Base-by-base conservation (phyloP, 2,113 vertebrate species). In the Oncorhynchus kisutch region DNA sequence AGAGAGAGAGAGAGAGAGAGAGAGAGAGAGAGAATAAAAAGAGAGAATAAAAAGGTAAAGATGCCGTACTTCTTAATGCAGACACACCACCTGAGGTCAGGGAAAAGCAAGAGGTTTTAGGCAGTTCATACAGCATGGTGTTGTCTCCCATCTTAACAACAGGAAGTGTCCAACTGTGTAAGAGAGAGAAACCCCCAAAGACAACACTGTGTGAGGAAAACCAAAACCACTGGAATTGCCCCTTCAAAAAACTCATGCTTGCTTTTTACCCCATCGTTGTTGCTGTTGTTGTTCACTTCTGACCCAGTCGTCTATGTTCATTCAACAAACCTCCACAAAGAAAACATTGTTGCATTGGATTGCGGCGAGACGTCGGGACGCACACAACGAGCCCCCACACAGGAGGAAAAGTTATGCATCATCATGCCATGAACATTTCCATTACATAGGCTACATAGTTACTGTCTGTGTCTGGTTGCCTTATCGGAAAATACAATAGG, bases 251-350 rank as follows among this genome's bases (percentile, higher is more conserved):
- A 67, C 11, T 0, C 73, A 45, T 72, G 75, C 71, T 49, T 24
- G 14, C 49, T 71, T 29, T 34, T 66, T 49, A 5, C 5, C 51
- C 82, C 16, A 65, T 87, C 80, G 51, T 82, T 81, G 86, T 81
- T 84, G 89, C 84, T 88, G 85, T 88, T 88, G 24, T 86, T 85
- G 82, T 83, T 83, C 77, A 45, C 9, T 85, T 79, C 70, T 67
- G 67, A 78, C 82, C 77, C 83, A 85, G 85, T 86, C 87, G 76
- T 85, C 85, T 91, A 88, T 92, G 89, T 91, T 87, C 88, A 91
- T 89, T 90, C 83, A 91, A 24, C 4, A 71, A 81, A 27, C 79
- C 74, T 78, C 84, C 68, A 84, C 87, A 83, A 88, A 91, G 85
- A 76, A 81, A 67, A 89, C 91, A 91, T 81, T 87, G 87, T 83